Base-by-base conservation (phyloP, 1,140 invertebrate species). In the Leptopilina clavipes region DNA sequence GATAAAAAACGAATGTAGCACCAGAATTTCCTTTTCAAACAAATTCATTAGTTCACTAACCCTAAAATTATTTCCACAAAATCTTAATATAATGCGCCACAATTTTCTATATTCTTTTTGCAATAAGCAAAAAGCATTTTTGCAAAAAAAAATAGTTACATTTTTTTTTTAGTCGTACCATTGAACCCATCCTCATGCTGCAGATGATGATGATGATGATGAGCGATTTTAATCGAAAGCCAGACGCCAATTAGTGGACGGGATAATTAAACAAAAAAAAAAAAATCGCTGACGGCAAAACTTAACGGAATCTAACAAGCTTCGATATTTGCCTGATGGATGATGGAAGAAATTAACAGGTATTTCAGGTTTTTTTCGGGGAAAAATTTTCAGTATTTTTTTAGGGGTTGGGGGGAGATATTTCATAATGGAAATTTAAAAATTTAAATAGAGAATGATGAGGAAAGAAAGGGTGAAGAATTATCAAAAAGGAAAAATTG, bases 1-100 rank as follows among this genome's bases (percentile, higher is more conserved):
- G 87, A 40, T 40, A 40, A 89, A 89, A 88, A 88, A 89, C 87
- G 85, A 88, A 88, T 88, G 86, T 88, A 86, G 88, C 87, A 89
- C 88, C 84, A 85, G 84, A 88, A 88, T 89, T 88, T 88, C 88
- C 86, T 89, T 89, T 89, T 89, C 88, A 86, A 89, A 80, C 81
- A 76, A 70, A 80, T 77, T 82, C 74, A 43, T 79, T 78, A 74
- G 78, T 78, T 79, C 74, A 48, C 59, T 65, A 11, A 65, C 22
- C 59, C 14, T 22, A 3, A 12, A 31, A 18, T 54, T n/a, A 37
- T n/a, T 31, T 65, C 7, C n/a, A 37, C n/a, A 9, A 0, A 17
- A 19, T 9, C 8, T 45, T 45, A 9, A 31, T 3, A 40, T 40
- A 7, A 40, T 5, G 25, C 25, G 25, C 25, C 1, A 31, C 5